Evolutionary conservation across 2,797 vertebrate genomes (phyloP), one percentile per base, ranked within the genome.

Genomic region (Borostomias antarcticus): DNA sequence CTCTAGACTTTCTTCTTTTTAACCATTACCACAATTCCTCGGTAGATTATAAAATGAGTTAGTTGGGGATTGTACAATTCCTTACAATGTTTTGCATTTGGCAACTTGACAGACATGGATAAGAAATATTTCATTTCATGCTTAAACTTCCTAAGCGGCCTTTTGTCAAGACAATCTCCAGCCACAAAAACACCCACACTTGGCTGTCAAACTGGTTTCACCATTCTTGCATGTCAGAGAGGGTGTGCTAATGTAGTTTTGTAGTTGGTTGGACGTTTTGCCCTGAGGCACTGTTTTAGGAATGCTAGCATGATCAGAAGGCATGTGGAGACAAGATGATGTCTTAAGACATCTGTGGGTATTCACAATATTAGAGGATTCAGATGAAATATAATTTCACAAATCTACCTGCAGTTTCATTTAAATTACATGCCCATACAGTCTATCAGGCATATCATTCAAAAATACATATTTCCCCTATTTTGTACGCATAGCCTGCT

Each of bases 251-350:
- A 15, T 2, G 25, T 56, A 15, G 9, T 17, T 37, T 23, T 71
- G 59, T 60, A 40, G 50, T 17, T 43, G 15, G 40, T 5, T 43
- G 15, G 2, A n/a, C n/a, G n/a, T n/a, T n/a, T 45, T 68, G 72
- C 82, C 82, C 79, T 52, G 71, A 85, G 84, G 60, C 54, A 75
- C 59, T 74, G 84, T 48, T 64, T 72, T 57, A 78, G 82, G 87
- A 89, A 89, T 90, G 84, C 80, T 9, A 71, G 71, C 19, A 69
- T 85, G 75, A 78, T 13, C n/a, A 43, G 13, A 40, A 84, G 82
- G 53, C 89, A 35, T 86, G 89, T 89, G 84, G 79, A 81, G 83
- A 80, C 89, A 90, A 58, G 86, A 82, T 77, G 50, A 19, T 72
- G 25, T 57, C 51, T 79, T 62, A 59, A 51, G 29, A 76, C 52